phyloP scores from a whole-genome alignment of 2,888 invertebrate species.

The Tortricodes alternella region DNA sequence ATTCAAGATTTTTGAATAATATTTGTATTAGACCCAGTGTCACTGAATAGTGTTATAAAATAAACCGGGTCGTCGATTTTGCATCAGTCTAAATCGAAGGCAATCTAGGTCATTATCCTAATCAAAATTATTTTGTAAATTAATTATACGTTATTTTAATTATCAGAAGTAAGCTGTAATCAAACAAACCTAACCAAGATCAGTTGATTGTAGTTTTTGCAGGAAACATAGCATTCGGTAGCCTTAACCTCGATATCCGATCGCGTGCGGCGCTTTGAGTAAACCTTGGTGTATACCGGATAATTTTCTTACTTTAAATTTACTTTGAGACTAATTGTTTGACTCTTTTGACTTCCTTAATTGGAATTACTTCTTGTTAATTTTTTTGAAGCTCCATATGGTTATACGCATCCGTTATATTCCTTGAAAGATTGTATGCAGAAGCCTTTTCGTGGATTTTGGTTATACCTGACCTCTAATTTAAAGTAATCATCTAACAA shows the following conservation, averaged over 20 bases:
- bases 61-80: background rate
- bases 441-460: too few relatives aligned
- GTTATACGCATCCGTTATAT: background rate
- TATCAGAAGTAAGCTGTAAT: constrained; percentile 30
- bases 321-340: constrained; percentile 16
- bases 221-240: constrained; percentile 54
- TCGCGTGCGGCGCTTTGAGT: constrained; percentile 53
- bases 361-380: background rate
- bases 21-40: too few relatives aligned
- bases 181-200: constrained; percentile 26
- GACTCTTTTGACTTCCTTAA: constrained; percentile 13
- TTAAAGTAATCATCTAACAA: too few relatives aligned
- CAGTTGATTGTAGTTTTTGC: constrained; percentile 35
- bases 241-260: constrained; percentile 68
- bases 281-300: constrained; percentile 47
- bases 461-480: too few relatives aligned
- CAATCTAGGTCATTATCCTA: constrained; percentile 1
- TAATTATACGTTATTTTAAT: background rate
- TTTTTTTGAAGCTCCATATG: background rate
- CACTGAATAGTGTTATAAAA: too few relatives aligned
- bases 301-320: constrained; percentile 34
- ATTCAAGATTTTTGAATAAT: too few relatives aligned
- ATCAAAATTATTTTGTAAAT: background rate
- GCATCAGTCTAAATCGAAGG: constrained; percentile 1
- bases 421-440: too few relatives aligned